Evolutionary conservation across 2,888 invertebrate species (phyloP).

Genomic region (Dynastes hyllus): DNA sequence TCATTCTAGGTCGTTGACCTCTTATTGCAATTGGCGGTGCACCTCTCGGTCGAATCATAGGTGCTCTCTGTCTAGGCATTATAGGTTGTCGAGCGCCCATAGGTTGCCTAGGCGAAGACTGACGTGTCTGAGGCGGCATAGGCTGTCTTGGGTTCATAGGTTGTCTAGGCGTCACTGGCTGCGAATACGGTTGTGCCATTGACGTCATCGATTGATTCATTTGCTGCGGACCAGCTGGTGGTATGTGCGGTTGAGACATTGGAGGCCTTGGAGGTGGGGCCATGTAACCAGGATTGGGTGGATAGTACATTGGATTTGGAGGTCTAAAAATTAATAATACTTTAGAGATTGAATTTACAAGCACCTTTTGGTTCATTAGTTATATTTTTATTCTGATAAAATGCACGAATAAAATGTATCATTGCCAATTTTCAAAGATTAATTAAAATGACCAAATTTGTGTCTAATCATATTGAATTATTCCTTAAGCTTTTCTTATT

Average conservation of each 20-base stretch:
- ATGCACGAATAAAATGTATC: no score
- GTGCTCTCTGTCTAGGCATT: conserved; percentile 58
- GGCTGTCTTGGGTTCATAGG: conserved; percentile 50
- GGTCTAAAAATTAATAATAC: conserved; percentile 57
- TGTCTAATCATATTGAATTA: no score
- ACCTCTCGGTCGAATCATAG: conserved; percentile 62
- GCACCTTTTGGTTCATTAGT: no score
- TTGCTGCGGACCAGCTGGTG: conserved; percentile 56
- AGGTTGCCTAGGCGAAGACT: conserved; percentile 54
- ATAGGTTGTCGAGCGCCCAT: conserved; percentile 58
- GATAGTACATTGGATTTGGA: conserved; percentile 67
- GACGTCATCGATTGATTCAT: conserved; percentile 56
- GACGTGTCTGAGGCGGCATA: conserved; percentile 51
- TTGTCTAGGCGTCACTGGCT: conserved; percentile 57
- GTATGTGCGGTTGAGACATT: conserved; percentile 61
- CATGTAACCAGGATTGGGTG: conserved; percentile 68
- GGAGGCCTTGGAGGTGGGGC: conserved; percentile 61
- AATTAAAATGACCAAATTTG: no score
- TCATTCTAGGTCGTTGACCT: conserved; percentile 58
- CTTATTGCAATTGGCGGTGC: conserved; percentile 58
- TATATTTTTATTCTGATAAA: no score
- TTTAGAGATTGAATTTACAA: background rate
- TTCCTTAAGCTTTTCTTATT: background rate
- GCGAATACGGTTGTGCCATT: conserved; percentile 55
- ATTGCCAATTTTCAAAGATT: no score